Evolutionary conservation across 2,888 invertebrate genomes (phyloP), one percentile per base, ranked within the genome.

Genomic region (Erebia epiphron): DNA sequence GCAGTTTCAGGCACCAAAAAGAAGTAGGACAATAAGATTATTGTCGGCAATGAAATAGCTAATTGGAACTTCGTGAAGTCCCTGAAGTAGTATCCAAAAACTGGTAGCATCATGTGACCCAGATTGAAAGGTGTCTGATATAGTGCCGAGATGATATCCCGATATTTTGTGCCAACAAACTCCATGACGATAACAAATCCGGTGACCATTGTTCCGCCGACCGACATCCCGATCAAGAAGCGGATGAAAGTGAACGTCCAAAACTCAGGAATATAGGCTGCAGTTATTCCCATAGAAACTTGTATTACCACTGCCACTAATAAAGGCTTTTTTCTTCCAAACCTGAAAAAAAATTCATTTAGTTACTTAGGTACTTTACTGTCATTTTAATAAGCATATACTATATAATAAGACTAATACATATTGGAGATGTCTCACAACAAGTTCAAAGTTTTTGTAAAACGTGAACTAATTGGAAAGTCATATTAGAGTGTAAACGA

Each of bases 131-230:
- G 96, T 62, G 95, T 79, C 85, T 96, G 96, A 81, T 96, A 96
- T 0, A 96, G 79, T 14, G 96, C 95, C 5, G 95, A 94, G 57
- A 95, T 90, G 1, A 90, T 73, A 68, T 95, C 94, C 72, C 95
- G 88, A 78, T 93, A 93, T 76, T 93, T 86, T 0, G 91, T 89
- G 1, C 96, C 96, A 43, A 95, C 94, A 62, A 95, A 93, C 82
- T 96, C 96, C 96, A 96, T 96, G 3, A 95, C 86, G 13, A 96
- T 92, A 5, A 94, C 93, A 67, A 93, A 94, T n/a, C 91, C 88
- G 13, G 82, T 86, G 50, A 97, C 96, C 96, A 98, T 98, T 0
- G 96, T 96, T 16, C 97, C 98, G 62, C 97, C 97, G 0, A 97
- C 96, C 1, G 97, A 96, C 76, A 95, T 87, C 2, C 97, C 97